phyloP scores from a whole-genome alignment of 2,113 vertebrate genomes.

The Pollachius pollachius region DNA sequence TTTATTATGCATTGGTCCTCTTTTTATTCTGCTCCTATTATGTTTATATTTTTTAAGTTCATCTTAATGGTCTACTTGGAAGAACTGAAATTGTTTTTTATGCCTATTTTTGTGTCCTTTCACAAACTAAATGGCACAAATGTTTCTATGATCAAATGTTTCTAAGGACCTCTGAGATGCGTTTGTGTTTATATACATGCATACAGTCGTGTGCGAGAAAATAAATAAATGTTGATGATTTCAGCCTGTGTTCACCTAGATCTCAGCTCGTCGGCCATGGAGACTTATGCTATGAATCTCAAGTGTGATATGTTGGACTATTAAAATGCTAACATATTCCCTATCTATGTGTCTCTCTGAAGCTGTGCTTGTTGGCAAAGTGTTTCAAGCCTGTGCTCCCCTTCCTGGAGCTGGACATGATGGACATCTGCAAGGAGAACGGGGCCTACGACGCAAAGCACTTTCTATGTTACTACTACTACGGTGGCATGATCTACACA shows the following conservation, averaged over 20 bases:
- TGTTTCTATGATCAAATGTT: no score
- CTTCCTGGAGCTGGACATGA: constrained; percentile 98
- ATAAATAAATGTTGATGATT: no score
- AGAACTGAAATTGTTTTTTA: no score
- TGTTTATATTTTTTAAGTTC: not conserved
- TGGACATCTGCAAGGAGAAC: constrained; percentile 99
- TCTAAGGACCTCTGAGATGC: no score
- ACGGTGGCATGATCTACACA: constrained; percentile 99
- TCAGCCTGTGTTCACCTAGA: no score
- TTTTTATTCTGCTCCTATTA: not conserved
- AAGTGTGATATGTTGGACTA: no score
- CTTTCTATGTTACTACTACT: constrained; percentile 99
- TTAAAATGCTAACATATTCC: not conserved
- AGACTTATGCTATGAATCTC: no score
- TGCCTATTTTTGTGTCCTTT: not conserved
- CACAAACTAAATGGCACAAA: not conserved
- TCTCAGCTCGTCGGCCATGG: no score
- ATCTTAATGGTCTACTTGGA: no score
- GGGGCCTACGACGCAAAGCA: constrained; percentile 98
- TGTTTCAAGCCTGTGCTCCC: constrained; percentile 97
- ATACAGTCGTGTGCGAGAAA: no score
- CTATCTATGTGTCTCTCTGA: constrained; percentile 3
- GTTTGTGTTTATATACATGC: no score
- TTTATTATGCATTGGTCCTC: not conserved
- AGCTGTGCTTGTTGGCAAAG: constrained; percentile 99